Evolutionary conservation across 2,797 vertebrate genomes (phyloP), one percentile per base, ranked within the genome.

Genomic region (Pogoniulus pusillus): DNA sequence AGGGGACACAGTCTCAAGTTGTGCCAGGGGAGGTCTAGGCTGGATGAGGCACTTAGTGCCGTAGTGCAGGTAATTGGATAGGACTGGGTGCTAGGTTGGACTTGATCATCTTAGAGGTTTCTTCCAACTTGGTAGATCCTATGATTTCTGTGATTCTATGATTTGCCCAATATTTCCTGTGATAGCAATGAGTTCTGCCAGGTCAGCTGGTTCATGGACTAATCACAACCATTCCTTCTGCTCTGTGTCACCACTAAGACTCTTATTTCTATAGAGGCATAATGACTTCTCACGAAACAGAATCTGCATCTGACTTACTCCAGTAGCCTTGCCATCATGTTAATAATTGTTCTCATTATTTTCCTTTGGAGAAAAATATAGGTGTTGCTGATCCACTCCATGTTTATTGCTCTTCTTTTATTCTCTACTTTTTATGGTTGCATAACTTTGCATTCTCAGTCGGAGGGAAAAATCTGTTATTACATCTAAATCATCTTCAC

Each of bases 381-480:
- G 43, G 62, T 35, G 22, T 55, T 37, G 0, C 55, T 64, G 12
- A 5, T 59, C 27, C 15, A 18, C 32, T 53, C 29, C 11, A 9
- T 0, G 0, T 63, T 77, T 69, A 29, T 79, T 86, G 16, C 6
- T 84, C 13, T 54, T 87, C 20, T 55, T 85, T 74, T 47, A 30
- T 62, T 63, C n/a, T 60, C 4, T 65, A 22, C 62, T 39, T 87
- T 91, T 89, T 79, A 23, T 51, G 49, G 87, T 96, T 96, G 60
- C 49, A 70, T 95, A 94, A 84, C 16, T 30, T 32, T 51, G 24
- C 76, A 47, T 55, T 93, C 91, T 76, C 92, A 60, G 41, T 93
- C 94, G 37, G 89, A 93, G 77, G 79, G 84, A 57, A 83, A 77
- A 94, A 93, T 96, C 65, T 96, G 82, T 78, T 97, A 73, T 84